Evolutionary conservation across 2,888 invertebrate species (phyloP).

Genomic region (Cerastis leucographa): DNA sequence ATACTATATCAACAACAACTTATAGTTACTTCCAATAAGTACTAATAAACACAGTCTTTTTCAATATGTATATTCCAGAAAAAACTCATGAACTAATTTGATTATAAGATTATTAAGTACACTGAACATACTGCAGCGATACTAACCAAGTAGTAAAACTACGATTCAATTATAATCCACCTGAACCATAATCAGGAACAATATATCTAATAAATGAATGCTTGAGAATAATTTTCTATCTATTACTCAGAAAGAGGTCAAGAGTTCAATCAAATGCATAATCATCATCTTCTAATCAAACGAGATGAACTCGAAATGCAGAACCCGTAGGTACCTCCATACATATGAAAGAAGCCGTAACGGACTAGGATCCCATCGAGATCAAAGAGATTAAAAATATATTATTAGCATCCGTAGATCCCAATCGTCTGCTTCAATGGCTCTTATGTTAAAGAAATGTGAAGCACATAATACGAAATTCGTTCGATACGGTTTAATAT

Average conservation of each 20-base stretch:
- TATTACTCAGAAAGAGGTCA: conserved; percentile 32
- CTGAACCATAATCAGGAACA: not conserved
- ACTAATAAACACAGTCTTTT: not conserved
- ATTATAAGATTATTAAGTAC: not conserved
- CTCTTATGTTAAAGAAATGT: conserved; percentile 57
- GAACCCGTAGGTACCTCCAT: conserved; percentile 22
- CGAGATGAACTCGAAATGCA: conserved; percentile 33
- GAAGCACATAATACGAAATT: conserved; percentile 48
- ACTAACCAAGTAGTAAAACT: not conserved
- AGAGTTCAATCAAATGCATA: conserved; percentile 23
- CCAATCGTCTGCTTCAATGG: conserved; percentile 59
- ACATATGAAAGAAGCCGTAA: conserved; percentile 48
- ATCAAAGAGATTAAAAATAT: conserved; percentile 70
- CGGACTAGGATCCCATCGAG: conserved; percentile 45
- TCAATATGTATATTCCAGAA: not conserved
- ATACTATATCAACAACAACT: not conserved
- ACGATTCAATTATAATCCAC: not conserved
- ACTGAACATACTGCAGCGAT: not conserved
- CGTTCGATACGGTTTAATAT: conserved; percentile 61
- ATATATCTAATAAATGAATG: not conserved
- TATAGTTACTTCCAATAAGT: not conserved
- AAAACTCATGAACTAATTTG: not conserved
- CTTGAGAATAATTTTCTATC: not conserved
- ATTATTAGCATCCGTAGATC: conserved; percentile 63
- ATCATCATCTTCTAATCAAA: conserved; percentile 38